Evolutionary conservation across 2,888 invertebrate species (phyloP), one percentile per base, ranked within the genome.

Genomic region (Drosophila demipolita): DNA sequence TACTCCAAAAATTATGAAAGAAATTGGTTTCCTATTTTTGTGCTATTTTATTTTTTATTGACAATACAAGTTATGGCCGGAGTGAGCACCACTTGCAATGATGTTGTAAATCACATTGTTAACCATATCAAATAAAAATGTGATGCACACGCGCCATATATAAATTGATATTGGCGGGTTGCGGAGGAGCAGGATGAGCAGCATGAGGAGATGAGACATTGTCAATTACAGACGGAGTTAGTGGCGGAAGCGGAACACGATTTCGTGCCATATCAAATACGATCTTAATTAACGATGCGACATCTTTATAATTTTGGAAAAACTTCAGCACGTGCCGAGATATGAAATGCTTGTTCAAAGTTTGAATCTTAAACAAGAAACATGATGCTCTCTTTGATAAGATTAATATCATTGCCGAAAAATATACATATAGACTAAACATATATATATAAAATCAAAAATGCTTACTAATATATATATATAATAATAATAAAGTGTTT

Each of bases 91-190:
- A 68, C 52, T 60, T 40, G 40, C 49, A 61, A 70, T 65, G 58
- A 72, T 72, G 72, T 66, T 70, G 67, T 73, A 60, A 33, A 63
- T 59, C 55, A 70, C 62, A 75, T 70, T 73, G 79, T 66, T 64
- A 63, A 70, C 65, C 85, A 83, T 65, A 78, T 73, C 82, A 75
- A 78, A 78, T 87, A 77, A 80, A 83, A 80, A 77, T 80, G 67
- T 70, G 63, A 55, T 49, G 45, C 68, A 42, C 12, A n/a, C 49
- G 38, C 23, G 38, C 26, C 17, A 60, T 49, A 5, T 3, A 52
- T 48, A 15, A 54, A 70, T 52, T 66, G 69, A 26, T 32, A 26
- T 45, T 23, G 40, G 23, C 6, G 11, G 12, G 33, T 17, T 12
- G 17, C 12, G 29, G 23, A 4, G 3, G 4, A 6, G 29, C 23